Evolutionary conservation across 2,888 invertebrate genomes (phyloP), one percentile per base, ranked within the genome.

Genomic region (Perdita meconis): DNA sequence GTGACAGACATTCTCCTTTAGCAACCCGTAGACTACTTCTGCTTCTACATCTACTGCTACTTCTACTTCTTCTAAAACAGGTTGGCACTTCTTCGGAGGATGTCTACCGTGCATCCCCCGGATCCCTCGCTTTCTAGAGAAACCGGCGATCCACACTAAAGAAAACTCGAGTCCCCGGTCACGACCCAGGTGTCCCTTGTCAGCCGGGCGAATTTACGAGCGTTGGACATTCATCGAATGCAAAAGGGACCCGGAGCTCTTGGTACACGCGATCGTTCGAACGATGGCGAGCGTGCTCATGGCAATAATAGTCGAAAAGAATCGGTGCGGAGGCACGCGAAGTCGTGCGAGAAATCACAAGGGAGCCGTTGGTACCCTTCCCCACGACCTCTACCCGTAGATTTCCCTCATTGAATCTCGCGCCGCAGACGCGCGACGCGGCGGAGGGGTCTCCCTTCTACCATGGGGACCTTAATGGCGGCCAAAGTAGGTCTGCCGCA

Each of bases 401-500:
- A 71, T 81, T 81, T 83, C 77, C 79, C 81, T 83, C 80, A 61
- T 69, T 63, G 75, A 71, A 76, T 78, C 81, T 71, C 59, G 40
- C 71, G 19, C 55, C 34, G 65, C 16, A 30, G 30, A 30, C 26
- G 42, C 50, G 65, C 42, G 47, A 8, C 19, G 12, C 8, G 19
- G 44, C 12, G 24, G 50, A 38, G 72, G 50, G 51, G 69, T 40
- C 71, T 64, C 61, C 73, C 76, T 74, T 76, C 83, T 68, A 64
- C 74, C 70, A 53, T 64, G 57, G 64, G n/a, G 65, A 89, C 85
- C 87, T 88, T 89, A 88, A 89, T 88, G 87, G 86, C 77, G 73
- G 68, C 68, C 80, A 75, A 90, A 90, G 90, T 90, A 90, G 90
- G 90, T 89, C 90, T 89, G 69, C 77, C 53, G 72, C 79, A 63